Evolutionary conservation across 2,888 invertebrate genomes (phyloP), one percentile per base, ranked within the genome.

Genomic region (Kryphioiulus occultus): DNA sequence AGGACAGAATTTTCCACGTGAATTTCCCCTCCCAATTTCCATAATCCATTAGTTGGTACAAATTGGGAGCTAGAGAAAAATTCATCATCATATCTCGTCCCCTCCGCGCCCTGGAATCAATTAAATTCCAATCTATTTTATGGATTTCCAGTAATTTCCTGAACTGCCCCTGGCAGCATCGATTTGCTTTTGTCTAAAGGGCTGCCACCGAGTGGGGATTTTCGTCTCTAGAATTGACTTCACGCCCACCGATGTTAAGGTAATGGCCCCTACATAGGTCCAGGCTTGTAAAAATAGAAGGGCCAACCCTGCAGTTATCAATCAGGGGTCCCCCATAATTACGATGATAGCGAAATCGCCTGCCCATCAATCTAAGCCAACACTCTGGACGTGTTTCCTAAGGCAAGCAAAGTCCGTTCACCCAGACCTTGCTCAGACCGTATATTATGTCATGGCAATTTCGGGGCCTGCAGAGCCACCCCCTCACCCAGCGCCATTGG

Each of bases 241-340:
- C 26, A 68, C 68, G 68, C 68, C 68, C 68, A 68, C 68, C 22
- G 68, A 68, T 68, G 68, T 68, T 68, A 68, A 68, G 68, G 68
- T 68, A 68, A 68, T 68, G 68, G 68, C 68, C 26, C 26, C 68
- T 68, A 68, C 68, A 68, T 68, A 22, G 22, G 68, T 68, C 68
- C 12, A 26, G 22, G 68, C 68, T 68, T 68, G 68, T 68, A 68
- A 68, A 68, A 68, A 68, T 68, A 68, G n/a, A 35, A 68, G 26
- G 7, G 26, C 68, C 68, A 12, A 12, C 68, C 22, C 68, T 22
- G 68, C 68, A 26, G 68, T 68, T 68, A 68, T 68, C 68, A 68
- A 68, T 68, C 68, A 68, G 22, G 26, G 26, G 26, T 26, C 68
- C 68, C 68, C 68, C 68, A 68, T 68, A 68, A 68, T 68, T 68